Conservation (phyloP, 1,140 invertebrate genomes). For the Monochamus saltuarius region DNA sequence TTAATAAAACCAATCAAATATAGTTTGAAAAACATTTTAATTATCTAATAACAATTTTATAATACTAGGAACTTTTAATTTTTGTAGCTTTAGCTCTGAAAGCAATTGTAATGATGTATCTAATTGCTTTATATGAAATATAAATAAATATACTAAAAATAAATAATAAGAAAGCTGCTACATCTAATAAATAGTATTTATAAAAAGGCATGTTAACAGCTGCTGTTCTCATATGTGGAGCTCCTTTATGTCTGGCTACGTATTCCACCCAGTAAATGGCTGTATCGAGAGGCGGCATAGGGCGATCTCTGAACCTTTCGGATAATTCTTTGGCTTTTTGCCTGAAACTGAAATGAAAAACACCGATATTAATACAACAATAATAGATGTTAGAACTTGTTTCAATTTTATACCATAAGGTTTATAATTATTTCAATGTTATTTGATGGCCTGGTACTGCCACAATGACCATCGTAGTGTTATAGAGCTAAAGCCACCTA, state of each 20-base stretch:
- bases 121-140: slow-evolving; percentile 2
- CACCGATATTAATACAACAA: neutral
- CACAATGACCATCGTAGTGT: too few species aligned
- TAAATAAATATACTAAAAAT: slow-evolving; percentile 20
- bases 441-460: too few species aligned
- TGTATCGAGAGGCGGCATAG: slow-evolving; percentile 56
- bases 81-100: too few species aligned
- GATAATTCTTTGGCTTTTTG: slow-evolving; percentile 57
- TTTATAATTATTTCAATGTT: too few species aligned
- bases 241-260: slow-evolving; percentile 60
- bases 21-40: too few species aligned
- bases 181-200: slow-evolving; percentile 64
- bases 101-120: too few species aligned
- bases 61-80: too few species aligned
- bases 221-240: slow-evolving; percentile 58
- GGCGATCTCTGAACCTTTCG: slow-evolving; percentile 58
- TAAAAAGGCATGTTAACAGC: slow-evolving; percentile 60
- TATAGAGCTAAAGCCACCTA: too few species aligned
- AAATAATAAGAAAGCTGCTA: slow-evolving; percentile 49
- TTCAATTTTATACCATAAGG: too few species aligned
- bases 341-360: slow-evolving; percentile 47
- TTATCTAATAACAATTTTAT: too few species aligned
- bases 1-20: too few species aligned
- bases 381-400: neutral
- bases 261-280: slow-evolving; percentile 67